A percentile compares a stretch with the other conserved stretches of the same genome.
phyloP scores from a whole-genome alignment of 2,888 invertebrate genomes.

The Sipunculus nudus region DNA sequence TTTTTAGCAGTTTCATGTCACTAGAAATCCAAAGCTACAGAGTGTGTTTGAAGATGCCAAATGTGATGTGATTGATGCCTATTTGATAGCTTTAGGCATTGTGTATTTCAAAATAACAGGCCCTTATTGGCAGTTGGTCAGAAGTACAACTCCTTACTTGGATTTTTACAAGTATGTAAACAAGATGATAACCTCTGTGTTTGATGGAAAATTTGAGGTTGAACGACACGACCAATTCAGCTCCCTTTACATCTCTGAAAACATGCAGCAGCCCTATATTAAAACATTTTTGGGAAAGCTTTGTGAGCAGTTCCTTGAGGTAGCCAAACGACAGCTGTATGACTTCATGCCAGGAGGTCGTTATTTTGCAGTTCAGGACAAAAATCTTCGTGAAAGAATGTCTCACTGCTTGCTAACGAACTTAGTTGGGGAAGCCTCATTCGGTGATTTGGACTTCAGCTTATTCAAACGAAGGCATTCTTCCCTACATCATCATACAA shows the following conservation, averaged over 20 bases:
- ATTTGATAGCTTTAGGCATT: background rate
- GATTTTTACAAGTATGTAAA: background rate
- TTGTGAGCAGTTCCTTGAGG: background rate
- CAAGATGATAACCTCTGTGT: background rate
- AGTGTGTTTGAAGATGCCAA: background rate
- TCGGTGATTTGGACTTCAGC: slow-evolving; percentile 1
- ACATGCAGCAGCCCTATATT: background rate
- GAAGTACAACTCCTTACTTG: background rate
- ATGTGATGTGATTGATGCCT: background rate
- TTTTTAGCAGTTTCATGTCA: background rate
- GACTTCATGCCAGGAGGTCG: slow-evolving; percentile 1
- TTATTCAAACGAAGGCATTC: background rate
- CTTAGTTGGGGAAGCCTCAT: background rate
- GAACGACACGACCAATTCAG: no score
- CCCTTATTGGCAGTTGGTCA: background rate
- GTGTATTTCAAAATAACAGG: background rate
- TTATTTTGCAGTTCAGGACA: background rate
- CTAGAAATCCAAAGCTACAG: background rate
- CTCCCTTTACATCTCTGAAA: no score
- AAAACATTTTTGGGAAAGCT: background rate
- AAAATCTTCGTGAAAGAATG: background rate
- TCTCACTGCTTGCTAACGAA: background rate
- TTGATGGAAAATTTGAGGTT: no score
- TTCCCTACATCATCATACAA: background rate
- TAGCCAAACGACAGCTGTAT: background rate